These are phyloP conservation scores for Xiphophorus birchmanni DNA, from an alignment of 2,797 vertebrate genomes.

Conservation along the genomic window DNA sequence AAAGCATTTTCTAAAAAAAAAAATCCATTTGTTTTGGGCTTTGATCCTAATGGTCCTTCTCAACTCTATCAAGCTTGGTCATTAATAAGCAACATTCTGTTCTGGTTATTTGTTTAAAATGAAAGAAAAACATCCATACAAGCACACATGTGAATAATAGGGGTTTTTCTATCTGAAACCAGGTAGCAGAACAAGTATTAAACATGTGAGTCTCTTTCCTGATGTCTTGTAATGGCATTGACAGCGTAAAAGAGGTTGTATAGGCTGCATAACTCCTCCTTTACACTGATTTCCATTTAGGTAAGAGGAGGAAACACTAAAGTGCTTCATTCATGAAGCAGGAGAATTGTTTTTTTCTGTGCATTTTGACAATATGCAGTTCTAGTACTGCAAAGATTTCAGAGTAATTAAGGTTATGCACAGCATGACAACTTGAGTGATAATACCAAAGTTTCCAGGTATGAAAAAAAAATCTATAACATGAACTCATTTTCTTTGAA, in stretches of 20 bases:
- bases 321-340: too few relatives aligned
- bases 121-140: neutral
- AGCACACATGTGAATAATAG: neutral
- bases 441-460: neutral
- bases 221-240: neutral
- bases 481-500: neutral
- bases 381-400: neutral
- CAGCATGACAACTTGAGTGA: neutral
- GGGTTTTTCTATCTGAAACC: neutral
- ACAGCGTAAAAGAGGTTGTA: neutral
- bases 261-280: neutral
- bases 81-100: neutral
- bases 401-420: neutral
- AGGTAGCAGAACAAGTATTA: neutral
- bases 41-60: neutral
- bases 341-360: neutral
- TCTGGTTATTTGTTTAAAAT: neutral
- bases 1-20: too few relatives aligned
- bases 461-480: neutral
- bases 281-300: neutral
- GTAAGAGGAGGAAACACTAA: neutral
- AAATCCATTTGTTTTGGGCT: neutral
- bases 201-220: neutral
- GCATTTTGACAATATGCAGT: neutral
- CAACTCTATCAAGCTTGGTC: neutral